These are phyloP conservation scores for Sebastes elongatus DNA, from an alignment of 2,797 vertebrate genomes.

Conservation along the genomic window DNA sequence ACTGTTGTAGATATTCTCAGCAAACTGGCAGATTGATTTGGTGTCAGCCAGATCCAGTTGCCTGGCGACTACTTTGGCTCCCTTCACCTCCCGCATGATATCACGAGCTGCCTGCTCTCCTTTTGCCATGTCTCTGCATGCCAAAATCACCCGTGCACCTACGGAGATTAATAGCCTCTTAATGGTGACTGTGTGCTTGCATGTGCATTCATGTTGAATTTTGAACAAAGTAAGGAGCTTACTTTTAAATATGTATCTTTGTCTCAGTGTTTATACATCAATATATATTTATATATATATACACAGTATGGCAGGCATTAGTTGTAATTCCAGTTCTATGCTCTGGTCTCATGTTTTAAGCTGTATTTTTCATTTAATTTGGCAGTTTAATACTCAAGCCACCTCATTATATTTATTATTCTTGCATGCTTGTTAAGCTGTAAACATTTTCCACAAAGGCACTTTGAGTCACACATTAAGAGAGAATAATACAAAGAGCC, in stretches of 20 bases:
- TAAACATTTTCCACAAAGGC: background rate
- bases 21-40: constrained; percentile 83
- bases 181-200: background rate
- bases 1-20: constrained; percentile 82
- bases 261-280: background rate
- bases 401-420: background rate
- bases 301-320: too few species aligned
- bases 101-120: constrained; percentile 76
- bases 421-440: background rate
- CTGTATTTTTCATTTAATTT: background rate
- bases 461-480: background rate
- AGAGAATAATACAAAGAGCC: background rate
- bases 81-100: constrained; percentile 71
- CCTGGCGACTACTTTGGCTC: constrained; percentile 70
- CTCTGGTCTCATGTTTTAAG: background rate
- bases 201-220: constrained; percentile 22
- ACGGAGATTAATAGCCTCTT: constrained; percentile 7
- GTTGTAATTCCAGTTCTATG: background rate
- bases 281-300: background rate
- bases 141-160: constrained; percentile 81
- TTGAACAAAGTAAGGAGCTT: background rate
- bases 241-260: background rate
- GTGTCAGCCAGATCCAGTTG: constrained; percentile 83
- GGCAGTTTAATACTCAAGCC: background rate
- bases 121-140: constrained; percentile 79